A percentile compares a stretch with the other conserved stretches of the same genome.
These are phyloP conservation scores for Myotis pilosus DNA, from an alignment of 2,797 vertebrate species.

Conservation along the genomic window DNA sequence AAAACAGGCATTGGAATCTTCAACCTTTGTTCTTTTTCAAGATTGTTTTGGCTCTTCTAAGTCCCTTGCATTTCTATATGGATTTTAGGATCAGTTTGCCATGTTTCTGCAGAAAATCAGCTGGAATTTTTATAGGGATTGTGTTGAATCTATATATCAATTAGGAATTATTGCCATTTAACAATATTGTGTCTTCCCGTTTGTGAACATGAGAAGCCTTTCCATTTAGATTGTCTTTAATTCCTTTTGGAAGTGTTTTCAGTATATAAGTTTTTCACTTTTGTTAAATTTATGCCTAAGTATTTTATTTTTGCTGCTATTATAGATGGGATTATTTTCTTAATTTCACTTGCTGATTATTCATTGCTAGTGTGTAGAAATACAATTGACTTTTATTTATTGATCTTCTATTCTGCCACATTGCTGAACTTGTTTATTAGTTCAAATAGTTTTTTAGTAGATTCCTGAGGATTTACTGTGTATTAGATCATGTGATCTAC, in stretches of 20 bases:
- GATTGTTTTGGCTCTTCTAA: slow-evolving; percentile 14
- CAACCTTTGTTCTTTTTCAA: slow-evolving; percentile 30
- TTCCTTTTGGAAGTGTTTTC: slow-evolving; percentile 47
- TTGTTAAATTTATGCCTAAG: slow-evolving; percentile 6
- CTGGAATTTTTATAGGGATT: neutral
- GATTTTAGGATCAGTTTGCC: slow-evolving; percentile 36
- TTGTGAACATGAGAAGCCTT: neutral
- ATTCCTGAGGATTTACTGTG: slow-evolving; percentile 24
- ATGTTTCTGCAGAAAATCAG: neutral
- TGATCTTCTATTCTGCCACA: neutral
- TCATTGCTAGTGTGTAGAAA: slow-evolving; percentile 30
- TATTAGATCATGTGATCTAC: neutral
- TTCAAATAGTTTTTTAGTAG: slow-evolving; percentile 13
- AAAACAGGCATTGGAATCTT: slow-evolving; percentile 11
- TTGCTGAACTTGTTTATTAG: slow-evolving; percentile 37
- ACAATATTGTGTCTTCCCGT: neutral
- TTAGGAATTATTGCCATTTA: neutral
- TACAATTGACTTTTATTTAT: slow-evolving; percentile 16
- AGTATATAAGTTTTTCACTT: neutral
- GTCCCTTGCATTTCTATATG: slow-evolving; percentile 9
- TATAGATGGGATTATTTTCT: slow-evolving; percentile 7
- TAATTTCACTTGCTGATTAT: slow-evolving; percentile 25
- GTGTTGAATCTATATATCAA: slow-evolving; percentile 8
- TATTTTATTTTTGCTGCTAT: slow-evolving; percentile 38
- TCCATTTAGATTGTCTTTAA: slow-evolving; percentile 1